Evolutionary conservation across 2,113 vertebrate species (phyloP).

Genomic region (Emydocephalus ijimae): DNA sequence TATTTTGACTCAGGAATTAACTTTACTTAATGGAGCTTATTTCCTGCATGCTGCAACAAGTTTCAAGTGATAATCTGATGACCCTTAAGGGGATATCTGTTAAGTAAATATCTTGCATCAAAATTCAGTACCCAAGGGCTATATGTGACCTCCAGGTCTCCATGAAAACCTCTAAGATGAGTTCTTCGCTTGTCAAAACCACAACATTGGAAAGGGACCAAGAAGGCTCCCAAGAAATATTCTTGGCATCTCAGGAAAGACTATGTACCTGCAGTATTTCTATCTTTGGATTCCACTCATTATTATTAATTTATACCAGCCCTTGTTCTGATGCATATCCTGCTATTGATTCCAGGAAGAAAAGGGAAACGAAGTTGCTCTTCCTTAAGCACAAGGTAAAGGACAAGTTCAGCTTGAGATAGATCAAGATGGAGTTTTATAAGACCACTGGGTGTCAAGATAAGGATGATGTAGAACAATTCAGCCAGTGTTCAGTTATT

Average conservation of each 20-base stretch:
- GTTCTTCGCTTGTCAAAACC: background rate
- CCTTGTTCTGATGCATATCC: background rate
- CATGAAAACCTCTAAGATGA: background rate
- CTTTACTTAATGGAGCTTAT: background rate
- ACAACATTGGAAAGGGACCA: background rate
- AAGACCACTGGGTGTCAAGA: too few species aligned
- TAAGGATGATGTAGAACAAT: too few species aligned
- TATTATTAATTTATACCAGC: background rate
- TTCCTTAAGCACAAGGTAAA: background rate
- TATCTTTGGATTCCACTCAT: background rate
- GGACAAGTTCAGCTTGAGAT: background rate
- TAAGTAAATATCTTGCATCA: background rate
- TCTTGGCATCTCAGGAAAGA: background rate
- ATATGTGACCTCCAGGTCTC: background rate
- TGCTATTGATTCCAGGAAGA: background rate
- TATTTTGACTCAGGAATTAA: background rate
- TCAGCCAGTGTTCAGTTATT: too few species aligned
- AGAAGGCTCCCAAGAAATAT: background rate
- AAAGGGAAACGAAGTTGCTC: background rate
- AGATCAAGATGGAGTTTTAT: background rate
- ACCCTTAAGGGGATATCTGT: background rate
- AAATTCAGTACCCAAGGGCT: background rate
- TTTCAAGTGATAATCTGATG: background rate
- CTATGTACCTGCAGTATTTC: background rate
- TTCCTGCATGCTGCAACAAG: background rate